Evolutionary conservation across 2,113 vertebrate species (phyloP).

Genomic region (Platanista minor): DNA sequence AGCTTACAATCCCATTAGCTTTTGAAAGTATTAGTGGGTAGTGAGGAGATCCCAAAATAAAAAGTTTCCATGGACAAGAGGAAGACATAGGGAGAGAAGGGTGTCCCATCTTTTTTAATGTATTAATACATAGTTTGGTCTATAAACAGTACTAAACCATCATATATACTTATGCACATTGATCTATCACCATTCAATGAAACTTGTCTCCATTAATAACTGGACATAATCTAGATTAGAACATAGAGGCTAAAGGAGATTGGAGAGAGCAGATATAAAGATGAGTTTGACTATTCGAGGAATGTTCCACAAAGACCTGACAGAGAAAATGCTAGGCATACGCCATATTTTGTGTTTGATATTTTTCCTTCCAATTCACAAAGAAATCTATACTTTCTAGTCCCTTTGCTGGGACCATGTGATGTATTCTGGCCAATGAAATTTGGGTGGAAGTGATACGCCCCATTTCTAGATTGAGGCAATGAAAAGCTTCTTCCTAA

Average conservation of each 20-base stretch:
- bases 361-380: neutral
- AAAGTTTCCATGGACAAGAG: neutral
- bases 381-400: neutral
- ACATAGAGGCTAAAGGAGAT: neutral
- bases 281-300: neutral
- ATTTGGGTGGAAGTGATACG: neutral
- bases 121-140: neutral
- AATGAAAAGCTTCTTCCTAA: neutral
- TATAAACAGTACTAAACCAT: neutral
- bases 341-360: neutral
- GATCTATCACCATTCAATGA: neutral
- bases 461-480: neutral
- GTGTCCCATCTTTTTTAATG: neutral
- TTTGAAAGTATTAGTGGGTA: neutral
- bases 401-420: neutral
- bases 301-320: neutral
- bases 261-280: neutral
- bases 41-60: neutral
- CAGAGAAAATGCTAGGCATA: neutral
- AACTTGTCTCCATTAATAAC: neutral
- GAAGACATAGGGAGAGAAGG: neutral
- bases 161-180: neutral
- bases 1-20: neutral
- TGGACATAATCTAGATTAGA: neutral
- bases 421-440: neutral